Evolutionary conservation across 2,797 vertebrate species (phyloP).

Genomic region (Microctenopoma lineatum): DNA sequence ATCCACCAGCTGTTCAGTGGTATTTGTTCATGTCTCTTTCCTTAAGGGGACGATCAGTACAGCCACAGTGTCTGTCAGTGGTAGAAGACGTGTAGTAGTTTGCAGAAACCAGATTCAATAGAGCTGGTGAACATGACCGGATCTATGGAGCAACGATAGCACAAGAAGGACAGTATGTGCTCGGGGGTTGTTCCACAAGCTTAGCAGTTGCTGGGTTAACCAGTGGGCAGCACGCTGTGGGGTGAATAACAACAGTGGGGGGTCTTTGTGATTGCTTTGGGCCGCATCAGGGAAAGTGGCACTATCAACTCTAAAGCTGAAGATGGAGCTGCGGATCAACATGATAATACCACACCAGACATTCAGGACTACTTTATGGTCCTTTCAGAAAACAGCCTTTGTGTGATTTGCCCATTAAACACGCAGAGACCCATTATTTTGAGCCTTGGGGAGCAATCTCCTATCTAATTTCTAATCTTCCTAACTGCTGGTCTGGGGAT

Average conservation of each 20-base stretch:
- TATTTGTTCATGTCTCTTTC: constrained; percentile 1
- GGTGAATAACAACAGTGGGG: constrained; percentile 14
- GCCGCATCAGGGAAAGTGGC: not conserved
- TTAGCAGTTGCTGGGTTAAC: constrained; percentile 25
- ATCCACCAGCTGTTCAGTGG: constrained; percentile 43
- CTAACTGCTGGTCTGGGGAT: constrained; percentile 7
- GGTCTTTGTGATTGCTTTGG: constrained; percentile 21
- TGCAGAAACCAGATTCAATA: no score
- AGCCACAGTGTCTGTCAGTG: no score
- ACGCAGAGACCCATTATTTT: constrained; percentile 18
- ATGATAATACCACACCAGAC: constrained; percentile 4
- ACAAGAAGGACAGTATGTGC: no score
- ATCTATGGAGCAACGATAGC: no score
- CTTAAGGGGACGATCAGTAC: not conserved
- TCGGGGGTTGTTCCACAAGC: not conserved
- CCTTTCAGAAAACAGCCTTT: constrained; percentile 1
- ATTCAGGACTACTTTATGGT: not conserved
- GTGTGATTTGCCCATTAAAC: constrained; percentile 20
- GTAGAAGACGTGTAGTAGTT: no score
- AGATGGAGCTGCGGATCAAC: not conserved
- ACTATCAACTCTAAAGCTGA: constrained; percentile 3
- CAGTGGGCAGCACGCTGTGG: not conserved
- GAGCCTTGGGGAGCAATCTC: constrained; percentile 11
- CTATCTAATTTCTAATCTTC: constrained; percentile 17
- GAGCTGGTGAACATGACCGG: no score